These are phyloP conservation scores for Anser brachyrhynchus DNA, from an alignment of 2,113 vertebrate species.

Conservation along the genomic window DNA sequence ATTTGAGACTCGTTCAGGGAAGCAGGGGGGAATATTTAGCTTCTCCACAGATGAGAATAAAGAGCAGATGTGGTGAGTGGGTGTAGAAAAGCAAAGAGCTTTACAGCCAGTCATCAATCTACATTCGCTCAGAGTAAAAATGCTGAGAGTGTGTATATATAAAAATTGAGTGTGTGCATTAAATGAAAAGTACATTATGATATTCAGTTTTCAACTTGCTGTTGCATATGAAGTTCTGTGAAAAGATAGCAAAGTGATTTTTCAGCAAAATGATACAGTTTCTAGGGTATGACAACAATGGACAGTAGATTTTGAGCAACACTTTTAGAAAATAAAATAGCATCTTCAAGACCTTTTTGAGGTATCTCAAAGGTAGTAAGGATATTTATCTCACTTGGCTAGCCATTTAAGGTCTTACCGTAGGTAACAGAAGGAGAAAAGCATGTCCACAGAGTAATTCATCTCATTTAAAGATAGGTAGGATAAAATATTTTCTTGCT, in stretches of 20 bases:
- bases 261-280: background rate
- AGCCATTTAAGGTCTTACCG: background rate
- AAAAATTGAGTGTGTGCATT: background rate
- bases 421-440: background rate
- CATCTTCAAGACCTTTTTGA: background rate
- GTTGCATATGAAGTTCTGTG: background rate
- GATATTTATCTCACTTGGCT: background rate
- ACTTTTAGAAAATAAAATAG: background rate
- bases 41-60: conserved; percentile 10
- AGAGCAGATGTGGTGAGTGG: conserved; percentile 41
- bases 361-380: background rate
- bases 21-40: background rate
- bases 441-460: background rate
- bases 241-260: background rate
- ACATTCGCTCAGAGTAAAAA: conserved; percentile 29
- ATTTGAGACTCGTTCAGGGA: background rate
- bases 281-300: background rate
- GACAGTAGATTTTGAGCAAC: background rate
- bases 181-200: background rate
- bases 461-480: background rate
- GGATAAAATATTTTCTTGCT: conserved; percentile 1
- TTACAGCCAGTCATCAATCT: conserved; percentile 7
- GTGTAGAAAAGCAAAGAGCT: conserved; percentile 14
- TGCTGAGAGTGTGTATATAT: background rate
- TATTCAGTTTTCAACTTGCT: background rate